Evolutionary conservation across 1,140 invertebrate species (phyloP).

Genomic region (Ooceraea biroi): DNA sequence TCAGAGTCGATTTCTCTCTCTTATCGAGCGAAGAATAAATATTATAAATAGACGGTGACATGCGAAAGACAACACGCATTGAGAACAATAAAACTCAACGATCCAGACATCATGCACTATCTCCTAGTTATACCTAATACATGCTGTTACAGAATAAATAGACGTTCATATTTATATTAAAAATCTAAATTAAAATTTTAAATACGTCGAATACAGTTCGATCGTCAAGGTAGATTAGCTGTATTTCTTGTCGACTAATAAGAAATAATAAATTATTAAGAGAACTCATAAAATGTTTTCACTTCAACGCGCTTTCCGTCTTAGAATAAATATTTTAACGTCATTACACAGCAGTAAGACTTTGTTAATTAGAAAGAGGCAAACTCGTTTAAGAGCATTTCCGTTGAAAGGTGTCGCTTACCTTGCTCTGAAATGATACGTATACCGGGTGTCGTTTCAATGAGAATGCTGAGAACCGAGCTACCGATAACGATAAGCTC

Average conservation of each 20-base stretch:
- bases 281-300: not conserved
- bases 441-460: conserved; percentile 56
- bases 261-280: not conserved
- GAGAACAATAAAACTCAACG: conserved; percentile 23
- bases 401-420: conserved; percentile 75
- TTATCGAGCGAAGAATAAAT: conserved; percentile 41
- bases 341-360: not conserved
- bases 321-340: conserved; percentile 1
- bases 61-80: conserved; percentile 17
- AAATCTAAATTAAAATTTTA: not conserved
- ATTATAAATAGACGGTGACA: conserved; percentile 56
- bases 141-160: not conserved
- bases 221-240: not conserved
- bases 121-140: conserved; percentile 4
- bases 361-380: conserved; percentile 39
- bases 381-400: conserved; percentile 53
- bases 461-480: conserved; percentile 5
- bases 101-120: not conserved
- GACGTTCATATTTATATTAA: not conserved
- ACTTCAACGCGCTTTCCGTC: not conserved
- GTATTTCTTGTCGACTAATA: not conserved
- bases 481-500: conserved; percentile 70
- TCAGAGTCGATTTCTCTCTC: not conserved
- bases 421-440: conserved; percentile 66
- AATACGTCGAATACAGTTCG: not conserved